Evolutionary conservation across 1,140 invertebrate species (phyloP), one percentile per base, ranked within the genome.

Genomic region (Aphaenogaster ashmeadi): DNA sequence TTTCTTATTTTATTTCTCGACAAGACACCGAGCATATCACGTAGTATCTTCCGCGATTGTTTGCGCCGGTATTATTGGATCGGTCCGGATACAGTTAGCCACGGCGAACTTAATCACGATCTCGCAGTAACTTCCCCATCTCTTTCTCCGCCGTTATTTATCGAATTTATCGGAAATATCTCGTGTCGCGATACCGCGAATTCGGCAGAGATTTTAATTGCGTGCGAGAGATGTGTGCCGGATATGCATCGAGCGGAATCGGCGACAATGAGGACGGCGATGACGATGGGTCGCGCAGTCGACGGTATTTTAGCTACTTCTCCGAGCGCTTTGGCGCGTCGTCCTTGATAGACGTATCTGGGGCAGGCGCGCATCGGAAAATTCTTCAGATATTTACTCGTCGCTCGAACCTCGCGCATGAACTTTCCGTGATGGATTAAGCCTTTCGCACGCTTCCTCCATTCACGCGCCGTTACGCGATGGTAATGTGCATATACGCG

Each of bases 371-470:
- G 64, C 79, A 81, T 81, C 47, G 79, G 66, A 81, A 81, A 81
- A 81, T 81, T 81, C 79, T 58, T 81, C 64, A 81, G 47, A 81
- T 71, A 81, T 81, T 81, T 81, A 71, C 66, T 81, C 79, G 79
- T 81, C 79, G 64, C 44, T 38, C 21, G 50, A 54, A 81, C 33
- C 33, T 44, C 79, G 66, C 64, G 79, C 50, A 71, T 71, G 66
- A 81, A 81, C 79, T 81, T 44, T 7, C 64, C 6, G 50, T 81
- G 79, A 81, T 81, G 79, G 79, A 81, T 81, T 81, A 81, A 81
- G 50, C 79, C 79, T 81, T 71, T 81, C 52, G 78, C 81, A 18
- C 21, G 33, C 27, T 38, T 62, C 27, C 36, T 7, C 41, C 71
- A 38, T 74, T 62, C 47, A 60, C 38, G 54, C 67, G 38, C n/a